Evolutionary conservation across 2,888 invertebrate genomes (phyloP).

Genomic region (Tiliacea aurago): DNA sequence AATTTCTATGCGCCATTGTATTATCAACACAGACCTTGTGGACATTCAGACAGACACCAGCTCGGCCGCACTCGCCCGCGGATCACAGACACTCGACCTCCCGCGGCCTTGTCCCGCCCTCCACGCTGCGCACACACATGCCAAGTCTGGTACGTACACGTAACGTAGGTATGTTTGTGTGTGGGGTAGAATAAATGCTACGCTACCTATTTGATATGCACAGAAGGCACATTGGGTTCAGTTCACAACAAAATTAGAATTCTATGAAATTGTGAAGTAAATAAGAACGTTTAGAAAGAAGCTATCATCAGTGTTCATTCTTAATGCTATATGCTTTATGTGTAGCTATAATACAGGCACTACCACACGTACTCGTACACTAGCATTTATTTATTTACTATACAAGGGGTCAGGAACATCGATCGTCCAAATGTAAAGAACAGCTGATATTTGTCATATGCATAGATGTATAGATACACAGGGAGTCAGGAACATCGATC

Average conservation of each 20-base stretch:
- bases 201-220: not conserved
- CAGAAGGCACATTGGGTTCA: not conserved
- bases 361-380: not conserved
- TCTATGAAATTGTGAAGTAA: not conserved
- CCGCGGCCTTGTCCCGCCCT: slow-evolving; percentile 58
- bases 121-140: slow-evolving; percentile 20
- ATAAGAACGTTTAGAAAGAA: not conserved
- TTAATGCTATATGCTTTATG: too few species aligned
- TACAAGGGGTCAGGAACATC: too few species aligned
- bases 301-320: too few species aligned
- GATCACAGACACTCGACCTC: slow-evolving; percentile 43
- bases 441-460: too few species aligned
- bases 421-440: too few species aligned
- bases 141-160: not conserved
- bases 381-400: not conserved
- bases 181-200: not conserved
- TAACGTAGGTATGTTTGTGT: too few species aligned
- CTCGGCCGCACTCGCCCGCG: not conserved
- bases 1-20: not conserved
- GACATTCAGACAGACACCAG: not conserved
- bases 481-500: too few species aligned
- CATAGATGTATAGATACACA: too few species aligned
- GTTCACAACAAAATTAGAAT: not conserved
- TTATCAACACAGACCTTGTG: not conserved
- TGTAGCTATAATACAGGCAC: too few species aligned